Percentiles rank a stretch among this genome's conserved stretches.
Evolutionary conservation across 2,113 vertebrate species (phyloP).

Genomic region (Hoplias malabaricus): DNA sequence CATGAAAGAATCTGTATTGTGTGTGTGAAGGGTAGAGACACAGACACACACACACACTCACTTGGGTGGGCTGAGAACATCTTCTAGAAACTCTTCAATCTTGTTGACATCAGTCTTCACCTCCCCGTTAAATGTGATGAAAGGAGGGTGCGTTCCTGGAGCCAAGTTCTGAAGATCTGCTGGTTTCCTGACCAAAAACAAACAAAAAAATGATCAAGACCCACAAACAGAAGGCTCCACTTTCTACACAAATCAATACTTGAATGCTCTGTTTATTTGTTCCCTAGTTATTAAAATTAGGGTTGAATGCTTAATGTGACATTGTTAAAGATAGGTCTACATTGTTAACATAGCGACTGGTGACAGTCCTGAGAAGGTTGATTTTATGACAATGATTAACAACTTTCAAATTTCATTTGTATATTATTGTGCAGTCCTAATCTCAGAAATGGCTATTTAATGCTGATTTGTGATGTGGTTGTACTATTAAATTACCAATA

Average conservation of each 20-base stretch:
- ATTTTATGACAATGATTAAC: background rate
- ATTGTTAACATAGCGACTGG: background rate
- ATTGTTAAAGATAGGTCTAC: background rate
- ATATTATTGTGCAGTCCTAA: too few relatives aligned
- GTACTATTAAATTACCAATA: background rate
- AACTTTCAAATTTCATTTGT: background rate
- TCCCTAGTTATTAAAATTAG: background rate
- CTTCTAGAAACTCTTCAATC: slow-evolving; percentile 98
- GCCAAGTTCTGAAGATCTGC: slow-evolving; percentile 97
- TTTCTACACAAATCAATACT: background rate
- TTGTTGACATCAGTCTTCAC: slow-evolving; percentile 99
- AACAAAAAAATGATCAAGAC: background rate
- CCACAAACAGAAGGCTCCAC: background rate
- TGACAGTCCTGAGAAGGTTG: background rate
- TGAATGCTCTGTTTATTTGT: background rate
- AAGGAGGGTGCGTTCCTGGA: slow-evolving; percentile 95
- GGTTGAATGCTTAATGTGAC: too few relatives aligned
- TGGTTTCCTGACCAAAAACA: slow-evolving; percentile 83
- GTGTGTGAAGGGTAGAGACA: background rate
- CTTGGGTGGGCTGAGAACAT: slow-evolving; percentile 94
- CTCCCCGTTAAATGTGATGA: slow-evolving; percentile 95
- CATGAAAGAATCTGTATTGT: background rate
- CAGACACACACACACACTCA: slow-evolving; percentile 66
- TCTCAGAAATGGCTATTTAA: background rate
- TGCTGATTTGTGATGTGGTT: background rate